A percentile compares a stretch with the other conserved stretches of the same genome.
Evolutionary conservation across 2,797 vertebrate species (phyloP).

Genomic region (Emydoidea blandingii): DNA sequence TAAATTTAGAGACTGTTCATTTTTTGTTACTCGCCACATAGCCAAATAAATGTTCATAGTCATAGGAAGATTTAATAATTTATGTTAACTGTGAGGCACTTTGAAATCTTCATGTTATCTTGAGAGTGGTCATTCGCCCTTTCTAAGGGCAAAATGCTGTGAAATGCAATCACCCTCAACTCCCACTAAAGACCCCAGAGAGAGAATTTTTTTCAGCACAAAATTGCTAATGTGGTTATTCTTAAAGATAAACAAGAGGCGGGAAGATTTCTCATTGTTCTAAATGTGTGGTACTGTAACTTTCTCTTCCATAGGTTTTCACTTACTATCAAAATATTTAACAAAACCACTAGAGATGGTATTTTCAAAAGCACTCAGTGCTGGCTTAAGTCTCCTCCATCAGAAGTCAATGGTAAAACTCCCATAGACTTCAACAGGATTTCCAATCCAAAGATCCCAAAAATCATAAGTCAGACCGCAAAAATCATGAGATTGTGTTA

Average conservation of each 20-base stretch:
- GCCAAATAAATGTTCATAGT: background rate
- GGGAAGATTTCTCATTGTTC: background rate
- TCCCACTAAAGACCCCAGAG: background rate
- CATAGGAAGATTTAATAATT: background rate
- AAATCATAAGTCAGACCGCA: background rate
- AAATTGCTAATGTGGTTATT: background rate
- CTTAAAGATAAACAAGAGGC: background rate
- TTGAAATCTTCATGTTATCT: background rate
- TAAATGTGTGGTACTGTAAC: background rate
- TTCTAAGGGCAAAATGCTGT: background rate
- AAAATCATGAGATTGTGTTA: background rate
- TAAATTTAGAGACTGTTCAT: background rate
- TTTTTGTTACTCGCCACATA: background rate
- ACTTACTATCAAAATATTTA: background rate
- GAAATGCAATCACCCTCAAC: background rate
- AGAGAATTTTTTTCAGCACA: accelerated
- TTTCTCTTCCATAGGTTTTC: background rate
- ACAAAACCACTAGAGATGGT: background rate
- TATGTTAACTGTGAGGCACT: background rate
- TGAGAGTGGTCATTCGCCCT: background rate
- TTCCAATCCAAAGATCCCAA: background rate
- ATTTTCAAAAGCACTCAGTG: background rate
- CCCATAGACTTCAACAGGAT: accelerated
- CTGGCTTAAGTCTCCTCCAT: background rate
- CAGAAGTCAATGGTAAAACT: background rate